Base-by-base conservation (phyloP, 2,888 invertebrate genomes). In the Fissipunctia ypsillon region DNA sequence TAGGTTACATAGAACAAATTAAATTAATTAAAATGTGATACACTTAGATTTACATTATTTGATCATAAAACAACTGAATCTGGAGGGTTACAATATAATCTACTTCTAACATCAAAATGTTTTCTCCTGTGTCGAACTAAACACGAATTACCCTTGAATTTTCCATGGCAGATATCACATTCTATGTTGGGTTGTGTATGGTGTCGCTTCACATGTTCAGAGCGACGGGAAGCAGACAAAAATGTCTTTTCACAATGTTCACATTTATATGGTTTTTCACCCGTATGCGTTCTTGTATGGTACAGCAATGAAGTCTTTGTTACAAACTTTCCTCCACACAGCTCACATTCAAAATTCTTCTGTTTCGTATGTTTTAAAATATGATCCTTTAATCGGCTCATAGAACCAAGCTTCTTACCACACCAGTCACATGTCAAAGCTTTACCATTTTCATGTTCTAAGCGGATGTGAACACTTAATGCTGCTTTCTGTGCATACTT, bases 251-350 rank as follows among this genome's bases (percentile, higher is more conserved):
- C 87, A 84, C 92, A 92, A 50, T 80, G 41, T 12, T 86, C 78
- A 84, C 92, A 92, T 54, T 86, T 69, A 57, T 90, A 92, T 0
- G 92, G 91, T 7, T 83, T 90, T 54, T 91, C 92, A 6, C 92
- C 92, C 0, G 91, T 92, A 56, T 92, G 92, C 0, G 81, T 87
- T 50, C 92, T 80, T 3, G 88, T 91, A 64, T 92, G 92, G 66
- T 90, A 90, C 22, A 88, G 52, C n/a, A 92, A 70, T 14, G 92
- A 88, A 28, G 80, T 80, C 72, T 87, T 91, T 0, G 89, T 87
- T 2, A 88, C 90, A 85, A 90, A 92, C 69, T 86, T 84, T 0
- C 88, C 86, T 12, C 85, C 84, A 67, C 92, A 92, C 0, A 84
- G 68, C 25, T 83, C 76, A 84, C 92, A 92, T 16, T 80, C 72